phyloP scores from a whole-genome alignment of 2,797 vertebrate genomes.

The Orestias chungarensis region DNA sequence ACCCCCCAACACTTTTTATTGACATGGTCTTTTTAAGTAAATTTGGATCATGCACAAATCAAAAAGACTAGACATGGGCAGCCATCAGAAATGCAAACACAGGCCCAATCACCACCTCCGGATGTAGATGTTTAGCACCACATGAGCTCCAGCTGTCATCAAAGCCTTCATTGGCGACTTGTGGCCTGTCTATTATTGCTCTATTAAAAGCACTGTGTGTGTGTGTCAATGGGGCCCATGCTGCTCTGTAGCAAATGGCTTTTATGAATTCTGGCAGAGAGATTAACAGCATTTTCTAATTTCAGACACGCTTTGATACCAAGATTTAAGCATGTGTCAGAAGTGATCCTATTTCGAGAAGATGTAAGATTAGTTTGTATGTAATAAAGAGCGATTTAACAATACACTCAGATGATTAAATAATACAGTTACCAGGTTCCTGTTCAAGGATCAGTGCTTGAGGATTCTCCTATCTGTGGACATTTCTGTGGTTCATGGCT shows the following conservation, averaged over 20 bases:
- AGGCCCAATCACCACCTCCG: conserved; percentile 26
- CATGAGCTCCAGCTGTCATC: conserved; percentile 71
- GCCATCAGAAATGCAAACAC: conserved; percentile 20
- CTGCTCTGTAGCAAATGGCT: conserved; percentile 64
- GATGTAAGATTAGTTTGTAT: conserved; percentile 40
- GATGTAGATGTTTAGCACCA: conserved; percentile 60
- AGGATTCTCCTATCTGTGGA: background rate
- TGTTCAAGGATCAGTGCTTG: background rate
- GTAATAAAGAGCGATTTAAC: conserved; percentile 29
- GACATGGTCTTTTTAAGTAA: conserved; percentile 12
- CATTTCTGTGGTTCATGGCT: too few species aligned
- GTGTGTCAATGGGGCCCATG: conserved; percentile 57
- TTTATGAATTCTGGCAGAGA: conserved; percentile 65
- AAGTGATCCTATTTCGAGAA: conserved; percentile 55
- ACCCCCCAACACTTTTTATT: conserved; percentile 3
- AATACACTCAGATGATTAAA: background rate
- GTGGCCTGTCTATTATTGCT: conserved; percentile 70
- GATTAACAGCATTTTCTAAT: conserved; percentile 74
- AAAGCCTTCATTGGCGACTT: conserved; percentile 64
- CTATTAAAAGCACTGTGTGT: conserved; percentile 61
- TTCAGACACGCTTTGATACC: conserved; percentile 68
- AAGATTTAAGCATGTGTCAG: conserved; percentile 49
- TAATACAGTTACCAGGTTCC: background rate
- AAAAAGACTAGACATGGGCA: conserved; percentile 3
- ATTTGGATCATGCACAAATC: conserved; percentile 31